phyloP scores from a whole-genome alignment of 2,888 invertebrate genomes.

The Alitta virens region DNA sequence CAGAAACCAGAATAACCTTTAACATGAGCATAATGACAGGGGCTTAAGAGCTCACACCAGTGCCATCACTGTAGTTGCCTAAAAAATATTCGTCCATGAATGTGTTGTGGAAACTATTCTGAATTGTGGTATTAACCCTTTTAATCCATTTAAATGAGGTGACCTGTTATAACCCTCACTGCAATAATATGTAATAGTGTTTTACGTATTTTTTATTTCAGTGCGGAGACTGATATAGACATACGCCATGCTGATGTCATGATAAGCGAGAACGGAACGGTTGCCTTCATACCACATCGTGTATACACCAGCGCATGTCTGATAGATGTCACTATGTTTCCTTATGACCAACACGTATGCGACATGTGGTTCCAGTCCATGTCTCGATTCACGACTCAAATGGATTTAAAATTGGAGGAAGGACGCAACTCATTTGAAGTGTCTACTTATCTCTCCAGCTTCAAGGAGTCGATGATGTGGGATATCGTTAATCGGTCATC shows the following conservation, averaged over 20 bases:
- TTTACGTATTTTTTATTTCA: neutral
- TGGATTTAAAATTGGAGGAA: slow-evolving; percentile 3
- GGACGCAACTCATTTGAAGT: slow-evolving; percentile 5
- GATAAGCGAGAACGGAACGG: neutral
- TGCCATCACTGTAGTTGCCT: too few species aligned
- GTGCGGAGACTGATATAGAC: neutral
- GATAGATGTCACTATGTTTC: neutral
- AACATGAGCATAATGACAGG: too few species aligned
- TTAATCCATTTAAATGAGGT: too few species aligned
- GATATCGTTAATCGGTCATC: slow-evolving; percentile 10
- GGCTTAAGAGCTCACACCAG: too few species aligned
- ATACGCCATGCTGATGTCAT: neutral
- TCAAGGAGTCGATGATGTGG: slow-evolving; percentile 22
- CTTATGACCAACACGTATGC: neutral
- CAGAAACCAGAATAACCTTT: too few species aligned
- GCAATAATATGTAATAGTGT: too few species aligned
- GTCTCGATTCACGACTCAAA: slow-evolving; percentile 1
- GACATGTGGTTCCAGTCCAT: slow-evolving; percentile 20
- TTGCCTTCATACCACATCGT: neutral
- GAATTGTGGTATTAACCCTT: too few species aligned
- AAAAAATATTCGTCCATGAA: too few species aligned
- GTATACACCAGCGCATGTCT: neutral
- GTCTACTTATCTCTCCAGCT: slow-evolving; percentile 17
- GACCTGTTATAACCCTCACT: too few species aligned
- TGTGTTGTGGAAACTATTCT: too few species aligned